phyloP scores from a whole-genome alignment of 2,113 vertebrate species.

The Atherinomorus stipes region DNA sequence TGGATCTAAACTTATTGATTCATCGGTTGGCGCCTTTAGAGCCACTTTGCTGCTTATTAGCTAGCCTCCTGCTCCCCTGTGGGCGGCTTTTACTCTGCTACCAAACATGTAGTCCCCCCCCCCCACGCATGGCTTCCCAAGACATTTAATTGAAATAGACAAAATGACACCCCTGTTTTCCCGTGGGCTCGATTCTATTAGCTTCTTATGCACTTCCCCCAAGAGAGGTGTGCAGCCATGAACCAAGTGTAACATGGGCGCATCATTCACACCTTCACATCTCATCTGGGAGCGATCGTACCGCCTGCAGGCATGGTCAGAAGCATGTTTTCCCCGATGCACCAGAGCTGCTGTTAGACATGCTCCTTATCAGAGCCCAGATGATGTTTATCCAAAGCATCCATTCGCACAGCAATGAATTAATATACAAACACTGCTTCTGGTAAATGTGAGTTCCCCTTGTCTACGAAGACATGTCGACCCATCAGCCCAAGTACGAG shows the following conservation, averaged over 20 bases:
- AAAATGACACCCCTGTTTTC: conserved; percentile 76
- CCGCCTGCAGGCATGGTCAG: conserved; percentile 20
- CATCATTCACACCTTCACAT: conserved; percentile 55
- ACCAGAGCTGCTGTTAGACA: conserved; percentile 33
- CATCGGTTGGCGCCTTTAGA: conserved; percentile 54
- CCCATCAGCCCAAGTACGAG: conserved; percentile 47
- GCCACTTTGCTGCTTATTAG: conserved; percentile 66
- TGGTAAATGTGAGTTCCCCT: conserved; percentile 32
- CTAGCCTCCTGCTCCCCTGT: conserved; percentile 46
- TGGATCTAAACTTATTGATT: conserved; percentile 73
- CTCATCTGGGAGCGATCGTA: conserved; percentile 40
- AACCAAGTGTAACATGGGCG: conserved; percentile 20
- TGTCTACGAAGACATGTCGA: conserved; percentile 59
- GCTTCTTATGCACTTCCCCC: conserved; percentile 59
- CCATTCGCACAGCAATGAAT: conserved; percentile 51
- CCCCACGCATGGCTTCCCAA: conserved; percentile 46
- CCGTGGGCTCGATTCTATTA: conserved; percentile 76
- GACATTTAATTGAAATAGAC: conserved; percentile 81
- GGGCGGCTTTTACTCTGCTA: conserved; percentile 45
- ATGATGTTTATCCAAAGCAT: conserved; percentile 41
- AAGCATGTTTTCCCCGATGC: conserved; percentile 27
- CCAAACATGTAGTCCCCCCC: conserved; percentile 50
- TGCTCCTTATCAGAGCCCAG: conserved; percentile 40
- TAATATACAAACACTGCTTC: conserved; percentile 50
- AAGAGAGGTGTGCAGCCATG: conserved; percentile 35